These are phyloP conservation scores for Drosophila siamana DNA, from an alignment of 2,888 invertebrate genomes.

Conservation along the genomic window DNA sequence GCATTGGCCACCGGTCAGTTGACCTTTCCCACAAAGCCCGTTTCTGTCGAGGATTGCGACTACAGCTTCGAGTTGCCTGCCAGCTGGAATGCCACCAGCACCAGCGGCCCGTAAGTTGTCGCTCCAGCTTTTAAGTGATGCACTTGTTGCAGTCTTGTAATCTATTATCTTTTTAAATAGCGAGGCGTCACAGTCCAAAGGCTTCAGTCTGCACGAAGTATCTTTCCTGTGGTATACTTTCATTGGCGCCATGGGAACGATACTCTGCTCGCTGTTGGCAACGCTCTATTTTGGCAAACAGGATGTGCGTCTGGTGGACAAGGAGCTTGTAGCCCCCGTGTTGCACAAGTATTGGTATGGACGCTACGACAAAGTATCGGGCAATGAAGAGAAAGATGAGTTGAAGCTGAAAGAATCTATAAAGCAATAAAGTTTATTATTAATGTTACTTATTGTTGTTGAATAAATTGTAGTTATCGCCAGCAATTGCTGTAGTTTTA, in stretches of 20 bases:
- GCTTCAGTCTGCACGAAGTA: constrained; percentile 86
- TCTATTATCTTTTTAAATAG: constrained; percentile 16
- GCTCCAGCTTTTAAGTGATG: neutral
- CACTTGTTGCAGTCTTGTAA: neutral
- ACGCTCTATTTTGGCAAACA: constrained; percentile 87
- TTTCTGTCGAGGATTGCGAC: constrained; percentile 69
- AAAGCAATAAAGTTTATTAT: neutral
- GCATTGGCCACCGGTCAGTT: constrained; percentile 88
- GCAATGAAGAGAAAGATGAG: constrained; percentile 17
- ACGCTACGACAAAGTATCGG: constrained; percentile 58
- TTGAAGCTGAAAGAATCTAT: constrained; percentile 33
- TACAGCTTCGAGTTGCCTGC: constrained; percentile 55
- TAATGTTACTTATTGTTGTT: neutral
- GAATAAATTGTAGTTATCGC: constrained; percentile 18
- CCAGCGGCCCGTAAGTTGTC: constrained; percentile 43
- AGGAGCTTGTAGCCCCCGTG: constrained; percentile 88
- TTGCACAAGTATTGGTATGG: constrained; percentile 86
- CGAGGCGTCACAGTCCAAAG: constrained; percentile 1
- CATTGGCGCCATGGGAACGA: constrained; percentile 88
- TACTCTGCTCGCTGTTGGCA: constrained; percentile 87
- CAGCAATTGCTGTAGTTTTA: constrained; percentile 34
- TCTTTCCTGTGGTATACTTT: constrained; percentile 91
- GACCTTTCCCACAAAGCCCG: constrained; percentile 73
- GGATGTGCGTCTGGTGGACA: constrained; percentile 87
- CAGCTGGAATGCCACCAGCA: constrained; percentile 49